Evolutionary conservation across 1,140 invertebrate genomes (phyloP), one percentile per base, ranked within the genome.

Genomic region (Harlomillsia oculata): DNA sequence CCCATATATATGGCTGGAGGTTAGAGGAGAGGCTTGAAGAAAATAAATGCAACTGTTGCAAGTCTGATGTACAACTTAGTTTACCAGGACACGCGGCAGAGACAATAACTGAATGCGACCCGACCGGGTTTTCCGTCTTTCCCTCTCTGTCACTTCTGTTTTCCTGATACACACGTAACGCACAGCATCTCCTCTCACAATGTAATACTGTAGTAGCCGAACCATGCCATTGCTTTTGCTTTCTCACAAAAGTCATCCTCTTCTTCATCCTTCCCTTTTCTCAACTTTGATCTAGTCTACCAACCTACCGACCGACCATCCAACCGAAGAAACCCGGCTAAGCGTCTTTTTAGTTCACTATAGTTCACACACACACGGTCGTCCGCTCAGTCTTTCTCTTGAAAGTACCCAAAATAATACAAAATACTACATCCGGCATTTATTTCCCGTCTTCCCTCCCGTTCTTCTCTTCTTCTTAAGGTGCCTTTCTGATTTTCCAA

Each of bases 1-100:
- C 58, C 57, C 63, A 67, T 68, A 67, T 68, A 68, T 68, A 68
- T 68, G 56, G 62, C 56, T 57, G 32, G 66, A 64, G 64, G 60
- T 60, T 64, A 59, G 45, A 51, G 28, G 53, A 63, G 56, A 34
- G 56, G 21, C 56, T 54, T 13, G 30, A 39, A 16, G 30, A 18
- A 59, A 67, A 66, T 64, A 60, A 67, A 56, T 65, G 63, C 64
- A 66, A 67, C 63, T 60, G 63, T 55, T 65, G 63, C 63, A 63
- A 57, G 58, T 40, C 37, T 62, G 37, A 50, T 54, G 37, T 55
- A 55, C 59, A 60, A 57, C 53, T 40, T 56, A 54, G 53, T 59
- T 59, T 63, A 53, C 55, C 55, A 53, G 39, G 37, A 37, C 41
- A 46, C 23, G 53, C n/a, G n/a, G 21, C 5, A 55, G 41, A 55